Evolutionary conservation across 2,888 invertebrate species (phyloP), one percentile per base, ranked within the genome.

Genomic region (Drosophila rubida): DNA sequence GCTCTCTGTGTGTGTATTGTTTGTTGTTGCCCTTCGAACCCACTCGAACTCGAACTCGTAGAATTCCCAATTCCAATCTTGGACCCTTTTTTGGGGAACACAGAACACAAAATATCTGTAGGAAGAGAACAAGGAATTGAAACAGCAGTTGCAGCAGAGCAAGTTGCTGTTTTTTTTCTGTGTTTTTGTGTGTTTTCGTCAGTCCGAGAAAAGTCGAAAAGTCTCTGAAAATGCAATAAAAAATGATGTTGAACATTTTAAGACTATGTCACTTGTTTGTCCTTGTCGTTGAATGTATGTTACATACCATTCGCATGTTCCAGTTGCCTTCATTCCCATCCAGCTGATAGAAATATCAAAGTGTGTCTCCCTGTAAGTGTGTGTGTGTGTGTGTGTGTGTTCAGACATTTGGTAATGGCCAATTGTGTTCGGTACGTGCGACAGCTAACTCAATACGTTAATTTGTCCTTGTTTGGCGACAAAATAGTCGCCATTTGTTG

Each of bases 171-270:
- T 57, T 61, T 59, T 63, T 69, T 55, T 58, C 27, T 44, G 37
- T 49, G 9, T 30, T 30, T 30, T 23, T 23, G 23, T 9, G 13
- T 13, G 13, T 37, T 37, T 6, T 13, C 13, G 35, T 7, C 13
- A 14, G 13, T 37, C 13, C 8, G 13, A 7, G 25, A 32, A 32
- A 32, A 48, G 62, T 71, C 67, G 53, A 50, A 67, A 76, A 75
- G 64, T 62, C 75, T 75, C 58, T 59, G 65, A 77, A 75, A 78
- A 75, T 75, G 79, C 77, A 78, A 78, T 78, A 78, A 78, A 78
- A 78, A 78, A 78, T 78, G 66, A 79, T 78, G 78, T 78, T 78
- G 41, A 75, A 79, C 79, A 78, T 78, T 79, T 79, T 72, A 78
- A 78, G 79, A 75, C 72, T 64, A 66, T 75, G 78, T 78, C 79